Conservation (phyloP, 2,888 invertebrate genomes). For the Zygogramma bicolorata region DNA sequence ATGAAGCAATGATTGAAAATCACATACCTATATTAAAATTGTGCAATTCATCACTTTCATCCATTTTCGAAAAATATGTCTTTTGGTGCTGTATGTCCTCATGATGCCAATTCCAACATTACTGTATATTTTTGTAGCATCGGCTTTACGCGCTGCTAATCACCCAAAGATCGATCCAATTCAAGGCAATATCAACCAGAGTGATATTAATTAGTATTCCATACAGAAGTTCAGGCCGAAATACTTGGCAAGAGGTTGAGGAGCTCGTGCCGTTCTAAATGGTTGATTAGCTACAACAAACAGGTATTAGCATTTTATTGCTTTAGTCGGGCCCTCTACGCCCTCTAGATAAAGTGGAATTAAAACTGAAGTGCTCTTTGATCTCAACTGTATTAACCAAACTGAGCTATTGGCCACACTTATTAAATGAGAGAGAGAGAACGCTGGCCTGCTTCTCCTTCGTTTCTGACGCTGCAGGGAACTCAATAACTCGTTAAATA, state of each 20-base stretch:
- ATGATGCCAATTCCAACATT: too few species aligned
- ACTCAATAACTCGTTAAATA: slow-evolving; percentile 62
- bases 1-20: too few species aligned
- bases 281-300: slow-evolving; percentile 76
- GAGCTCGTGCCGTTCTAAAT: slow-evolving; percentile 61
- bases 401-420: slow-evolving; percentile 66
- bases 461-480: slow-evolving; percentile 40
- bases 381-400: slow-evolving; percentile 68
- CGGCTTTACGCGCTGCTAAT: background rate
- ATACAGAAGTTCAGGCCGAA: slow-evolving; percentile 32
- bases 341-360: slow-evolving; percentile 72
- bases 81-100: too few species aligned
- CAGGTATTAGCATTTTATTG: slow-evolving; percentile 81
- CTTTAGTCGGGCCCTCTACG: slow-evolving; percentile 67
- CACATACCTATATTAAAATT: too few species aligned
- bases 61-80: too few species aligned
- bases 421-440: slow-evolving; percentile 63
- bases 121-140: background rate
- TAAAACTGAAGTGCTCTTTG: slow-evolving; percentile 71
- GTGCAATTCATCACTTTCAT: too few species aligned
- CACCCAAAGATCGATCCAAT: background rate
- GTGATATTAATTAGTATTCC: slow-evolving; percentile 52
- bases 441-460: slow-evolving; percentile 31
- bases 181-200: slow-evolving; percentile 23
- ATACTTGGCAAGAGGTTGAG: slow-evolving; percentile 43